Evolutionary conservation across 1,140 invertebrate genomes (phyloP).

Genomic region (Asobara japonica): DNA sequence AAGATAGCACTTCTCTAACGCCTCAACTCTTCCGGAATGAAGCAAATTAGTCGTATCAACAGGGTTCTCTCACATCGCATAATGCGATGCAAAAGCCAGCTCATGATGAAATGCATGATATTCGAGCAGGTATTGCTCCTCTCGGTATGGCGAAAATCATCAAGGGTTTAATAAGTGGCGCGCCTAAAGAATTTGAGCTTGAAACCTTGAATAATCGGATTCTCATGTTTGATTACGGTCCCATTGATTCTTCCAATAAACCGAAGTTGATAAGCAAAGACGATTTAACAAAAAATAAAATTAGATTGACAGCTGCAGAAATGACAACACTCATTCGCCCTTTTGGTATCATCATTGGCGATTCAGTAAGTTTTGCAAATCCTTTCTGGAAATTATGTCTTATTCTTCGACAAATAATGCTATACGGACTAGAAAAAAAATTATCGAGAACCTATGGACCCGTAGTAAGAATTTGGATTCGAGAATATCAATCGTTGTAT

Average conservation of each 20-base stretch:
- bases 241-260: conserved; percentile 29
- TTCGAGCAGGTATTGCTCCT: conserved; percentile 45
- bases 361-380: neutral
- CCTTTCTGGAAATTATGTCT: conserved; percentile 24
- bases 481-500: conserved; percentile 22
- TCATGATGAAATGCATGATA: conserved; percentile 50
- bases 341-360: conserved; percentile 24
- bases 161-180: conserved; percentile 23
- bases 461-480: conserved; percentile 7
- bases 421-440: neutral
- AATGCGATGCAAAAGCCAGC: conserved; percentile 36
- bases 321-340: conserved; percentile 8
- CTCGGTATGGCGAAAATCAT: conserved; percentile 45
- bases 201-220: conserved; percentile 41
- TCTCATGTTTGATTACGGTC: conserved; percentile 35
- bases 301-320: conserved; percentile 30
- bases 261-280: conserved; percentile 31
- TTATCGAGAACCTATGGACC: neutral
- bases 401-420: conserved; percentile 20
- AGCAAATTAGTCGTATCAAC: conserved; percentile 25
- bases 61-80: conserved; percentile 40
- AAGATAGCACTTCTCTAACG: conserved; percentile 26
- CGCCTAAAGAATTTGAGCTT: conserved; percentile 42
- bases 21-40: conserved; percentile 31
- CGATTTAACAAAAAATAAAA: neutral